A percentile compares a stretch with the other conserved stretches of the same genome.
Evolutionary conservation across 2,113 vertebrate species (phyloP).

Genomic region (Solenodon paradoxus): DNA sequence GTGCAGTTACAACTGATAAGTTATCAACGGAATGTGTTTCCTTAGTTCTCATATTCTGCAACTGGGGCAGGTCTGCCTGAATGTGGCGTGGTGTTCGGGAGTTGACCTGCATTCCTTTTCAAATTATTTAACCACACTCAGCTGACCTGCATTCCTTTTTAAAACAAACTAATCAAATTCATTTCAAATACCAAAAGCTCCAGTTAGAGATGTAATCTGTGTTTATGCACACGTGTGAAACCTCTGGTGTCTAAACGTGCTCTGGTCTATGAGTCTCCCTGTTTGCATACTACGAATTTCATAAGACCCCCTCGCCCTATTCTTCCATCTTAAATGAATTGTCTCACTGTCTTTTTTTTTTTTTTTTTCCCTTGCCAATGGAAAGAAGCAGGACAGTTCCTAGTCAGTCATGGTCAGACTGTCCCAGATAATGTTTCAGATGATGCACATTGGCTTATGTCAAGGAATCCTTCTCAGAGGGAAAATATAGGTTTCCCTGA

Average conservation of each 20-base stretch:
- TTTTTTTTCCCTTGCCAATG: neutral
- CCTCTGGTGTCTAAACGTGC: neutral
- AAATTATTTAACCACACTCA: slow-evolving; percentile 79
- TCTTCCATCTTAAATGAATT: slow-evolving; percentile 9
- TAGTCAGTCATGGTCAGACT: neutral
- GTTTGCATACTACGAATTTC: neutral
- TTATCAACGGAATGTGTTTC: neutral
- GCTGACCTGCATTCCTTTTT: slow-evolving; percentile 79
- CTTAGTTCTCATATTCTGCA: neutral
- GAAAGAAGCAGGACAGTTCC: neutral
- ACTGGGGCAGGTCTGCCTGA: neutral
- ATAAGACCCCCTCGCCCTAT: neutral
- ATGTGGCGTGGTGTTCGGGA: neutral
- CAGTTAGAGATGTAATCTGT: slow-evolving; percentile 76
- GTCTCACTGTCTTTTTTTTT: neutral
- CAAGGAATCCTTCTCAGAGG: neutral
- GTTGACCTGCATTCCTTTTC: slow-evolving; percentile 75
- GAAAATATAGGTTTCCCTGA: neutral
- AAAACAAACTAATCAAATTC: slow-evolving; percentile 76
- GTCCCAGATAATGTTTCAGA: neutral
- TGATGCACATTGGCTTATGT: neutral
- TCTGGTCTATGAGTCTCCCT: neutral
- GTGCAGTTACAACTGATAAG: neutral
- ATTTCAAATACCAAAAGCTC: slow-evolving; percentile 71
- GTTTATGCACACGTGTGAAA: slow-evolving; percentile 73